Evolutionary conservation across 2,113 vertebrate species (phyloP).

Genomic region (Tetrao urogallus): DNA sequence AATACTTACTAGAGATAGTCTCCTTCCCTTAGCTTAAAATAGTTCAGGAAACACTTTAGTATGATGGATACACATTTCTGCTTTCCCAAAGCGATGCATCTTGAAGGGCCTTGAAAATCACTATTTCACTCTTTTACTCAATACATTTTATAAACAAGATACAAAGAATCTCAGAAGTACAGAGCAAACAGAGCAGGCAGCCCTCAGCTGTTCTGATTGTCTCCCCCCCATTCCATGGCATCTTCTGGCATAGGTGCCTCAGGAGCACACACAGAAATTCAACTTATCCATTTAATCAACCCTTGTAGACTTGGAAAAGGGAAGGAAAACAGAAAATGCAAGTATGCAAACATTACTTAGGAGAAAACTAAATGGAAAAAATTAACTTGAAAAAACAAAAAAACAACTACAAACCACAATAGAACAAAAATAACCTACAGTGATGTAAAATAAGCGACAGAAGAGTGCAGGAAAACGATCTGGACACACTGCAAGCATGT

Average conservation of each 20-base stretch:
- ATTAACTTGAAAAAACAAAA: not conserved
- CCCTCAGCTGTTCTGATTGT: not conserved
- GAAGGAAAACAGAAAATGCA: not conserved
- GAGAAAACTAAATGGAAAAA: not conserved
- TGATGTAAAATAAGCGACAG: not conserved
- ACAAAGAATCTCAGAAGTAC: not conserved
- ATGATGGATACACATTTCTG: not conserved
- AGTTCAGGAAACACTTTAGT: not conserved
- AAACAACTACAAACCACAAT: not conserved
- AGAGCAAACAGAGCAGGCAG: not conserved
- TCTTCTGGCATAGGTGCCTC: not conserved
- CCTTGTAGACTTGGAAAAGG: not conserved
- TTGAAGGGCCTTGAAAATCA: not conserved
- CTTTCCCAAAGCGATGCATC: not conserved
- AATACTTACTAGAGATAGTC: not conserved
- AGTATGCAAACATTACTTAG: not conserved
- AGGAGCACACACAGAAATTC: not conserved
- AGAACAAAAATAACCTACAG: not conserved
- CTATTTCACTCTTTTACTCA: not conserved
- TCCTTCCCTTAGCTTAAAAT: not conserved
- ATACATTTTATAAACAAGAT: not conserved
- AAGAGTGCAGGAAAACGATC: not conserved
- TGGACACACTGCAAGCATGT: not conserved
- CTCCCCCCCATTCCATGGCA: not conserved
- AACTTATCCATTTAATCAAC: not conserved